Conservation (phyloP, 2,888 invertebrate genomes). For the Cyrtodaria siliqua region DNA sequence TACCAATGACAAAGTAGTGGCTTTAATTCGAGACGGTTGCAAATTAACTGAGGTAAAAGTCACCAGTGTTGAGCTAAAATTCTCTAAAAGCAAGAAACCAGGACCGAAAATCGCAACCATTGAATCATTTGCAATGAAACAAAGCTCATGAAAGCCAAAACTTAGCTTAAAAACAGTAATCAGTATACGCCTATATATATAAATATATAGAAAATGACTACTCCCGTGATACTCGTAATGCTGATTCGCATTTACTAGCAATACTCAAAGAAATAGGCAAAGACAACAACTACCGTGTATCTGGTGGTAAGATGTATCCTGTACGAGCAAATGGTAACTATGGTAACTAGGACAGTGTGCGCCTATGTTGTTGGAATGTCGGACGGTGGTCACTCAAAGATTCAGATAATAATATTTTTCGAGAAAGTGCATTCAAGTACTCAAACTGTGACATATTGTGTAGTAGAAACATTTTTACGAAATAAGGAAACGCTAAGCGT, state of each 20-base stretch:
- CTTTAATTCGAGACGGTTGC: too few relatives aligned
- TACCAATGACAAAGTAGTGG: too few relatives aligned
- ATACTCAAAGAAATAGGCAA: constrained; percentile 31
- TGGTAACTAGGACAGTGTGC: constrained; percentile 14
- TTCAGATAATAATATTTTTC: not conserved
- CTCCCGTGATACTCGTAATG: too few relatives aligned
- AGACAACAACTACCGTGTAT: constrained; percentile 12
- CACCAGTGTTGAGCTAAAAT: too few relatives aligned
- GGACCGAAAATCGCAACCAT: too few relatives aligned
- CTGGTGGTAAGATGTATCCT: constrained; percentile 6
- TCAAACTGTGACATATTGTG: constrained; percentile 22
- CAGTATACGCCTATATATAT: too few relatives aligned
- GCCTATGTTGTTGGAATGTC: constrained; percentile 12
- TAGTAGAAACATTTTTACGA: constrained; percentile 23
- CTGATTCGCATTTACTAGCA: constrained; percentile 18
- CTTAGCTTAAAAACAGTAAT: too few relatives aligned
- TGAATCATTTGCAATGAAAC: too few relatives aligned
- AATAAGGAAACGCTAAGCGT: constrained; percentile 2
- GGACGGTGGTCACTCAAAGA: constrained; percentile 22
- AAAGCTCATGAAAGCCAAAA: too few relatives aligned
- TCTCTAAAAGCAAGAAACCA: too few relatives aligned
- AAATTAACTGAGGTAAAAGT: too few relatives aligned
- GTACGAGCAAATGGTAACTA: not conserved
- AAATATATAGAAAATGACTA: too few relatives aligned
- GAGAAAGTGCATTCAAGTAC: not conserved